Percentiles rank a stretch among this genome's conserved stretches.
These are phyloP conservation scores for Astropecten irregularis DNA, from an alignment of 53 echinoderm and acorn worm genomes.

Conservation along the genomic window DNA sequence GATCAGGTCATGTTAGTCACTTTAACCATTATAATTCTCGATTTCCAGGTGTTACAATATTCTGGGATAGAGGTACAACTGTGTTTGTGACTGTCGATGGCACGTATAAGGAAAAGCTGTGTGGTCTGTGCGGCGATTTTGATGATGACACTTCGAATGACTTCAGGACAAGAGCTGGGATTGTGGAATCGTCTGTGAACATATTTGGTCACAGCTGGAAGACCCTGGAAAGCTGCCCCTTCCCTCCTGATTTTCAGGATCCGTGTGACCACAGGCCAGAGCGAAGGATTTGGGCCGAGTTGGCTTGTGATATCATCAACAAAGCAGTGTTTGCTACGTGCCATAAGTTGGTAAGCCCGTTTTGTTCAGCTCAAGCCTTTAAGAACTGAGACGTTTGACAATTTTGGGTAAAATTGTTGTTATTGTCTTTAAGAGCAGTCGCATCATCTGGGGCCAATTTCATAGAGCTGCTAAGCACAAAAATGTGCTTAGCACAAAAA, in stretches of 20 bases:
- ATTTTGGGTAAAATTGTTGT: too few species aligned
- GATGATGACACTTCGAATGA: constrained; percentile 69
- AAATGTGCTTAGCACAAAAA: too few species aligned
- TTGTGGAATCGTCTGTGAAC: constrained; percentile 40
- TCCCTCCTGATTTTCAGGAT: constrained; percentile 23
- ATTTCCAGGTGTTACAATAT: constrained; percentile 67
- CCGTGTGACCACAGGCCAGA: constrained; percentile 54
- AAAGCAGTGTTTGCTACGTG: constrained; percentile 66
- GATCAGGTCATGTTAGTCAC: too few species aligned
- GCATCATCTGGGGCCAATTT: too few species aligned
- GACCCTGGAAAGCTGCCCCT: constrained; percentile 13
- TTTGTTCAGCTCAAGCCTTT: too few species aligned
- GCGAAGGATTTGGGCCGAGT: constrained; percentile 70
- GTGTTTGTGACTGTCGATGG: constrained; percentile 61
- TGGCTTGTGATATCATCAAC: constrained; percentile 73
- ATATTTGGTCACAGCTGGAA: constrained; percentile 82
- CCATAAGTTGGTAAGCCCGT: constrained; percentile 66
- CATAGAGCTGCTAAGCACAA: too few species aligned
- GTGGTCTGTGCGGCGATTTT: constrained; percentile 90
- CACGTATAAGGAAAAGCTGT: constrained; percentile 29
- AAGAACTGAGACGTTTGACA: too few species aligned
- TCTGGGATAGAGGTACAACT: constrained; percentile 76
- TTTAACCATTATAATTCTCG: too few species aligned
- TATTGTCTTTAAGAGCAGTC: too few species aligned
- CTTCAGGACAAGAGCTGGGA: constrained; percentile 57